Evolutionary conservation across 2,888 invertebrate species (phyloP), one percentile per base, ranked within the genome.

Genomic region (Cylloceria caligata): DNA sequence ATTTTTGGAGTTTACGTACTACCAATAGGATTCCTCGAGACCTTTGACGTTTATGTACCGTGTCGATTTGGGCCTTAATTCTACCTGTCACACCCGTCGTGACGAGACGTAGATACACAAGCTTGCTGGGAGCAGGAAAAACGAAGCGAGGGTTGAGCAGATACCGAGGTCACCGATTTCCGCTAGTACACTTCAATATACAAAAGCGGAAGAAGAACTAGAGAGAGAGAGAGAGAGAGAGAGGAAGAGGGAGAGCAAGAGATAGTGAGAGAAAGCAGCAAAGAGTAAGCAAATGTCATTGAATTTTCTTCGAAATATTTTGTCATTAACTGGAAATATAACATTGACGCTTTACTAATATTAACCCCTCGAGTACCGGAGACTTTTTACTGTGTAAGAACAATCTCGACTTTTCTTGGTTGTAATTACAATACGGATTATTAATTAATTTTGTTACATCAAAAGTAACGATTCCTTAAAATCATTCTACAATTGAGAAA

Each of bases 91-190:
- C 34, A 21, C 30, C 57, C 47, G 52, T 30, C 42, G 19, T 27
- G 30, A 52, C 19, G 47, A 65, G 62, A 62, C 27, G 52, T 72
- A 34, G 34, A 3, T 21, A 36, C 62, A 55, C n/a, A 47, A n/a
- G 36, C 3, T 42, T 16, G 19, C 16, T 39, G 4, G 24, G 19
- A 42, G 55, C 55, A 39, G 27, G 39, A 49, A 9, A 19, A 42
- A 19, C 52, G 52, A 13, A 21, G 36, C 39, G 52, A 64, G 74
- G 64, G 27, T 73, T 49, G 71, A 42, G 64, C 42, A 16, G 19
- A 64, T 27, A 13, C 30, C 42, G 65, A 52, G 42, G 52, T 24
- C 52, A 42, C 11, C 30, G 65, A 65, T 39, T 74, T 52, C 52
- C 65, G 65, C 16, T 52, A 55, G 5, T 60, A 27, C 19, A 9